These are phyloP conservation scores for Neopipo cinnamomea DNA, from an alignment of 2,113 vertebrate species.

Conservation along the genomic window DNA sequence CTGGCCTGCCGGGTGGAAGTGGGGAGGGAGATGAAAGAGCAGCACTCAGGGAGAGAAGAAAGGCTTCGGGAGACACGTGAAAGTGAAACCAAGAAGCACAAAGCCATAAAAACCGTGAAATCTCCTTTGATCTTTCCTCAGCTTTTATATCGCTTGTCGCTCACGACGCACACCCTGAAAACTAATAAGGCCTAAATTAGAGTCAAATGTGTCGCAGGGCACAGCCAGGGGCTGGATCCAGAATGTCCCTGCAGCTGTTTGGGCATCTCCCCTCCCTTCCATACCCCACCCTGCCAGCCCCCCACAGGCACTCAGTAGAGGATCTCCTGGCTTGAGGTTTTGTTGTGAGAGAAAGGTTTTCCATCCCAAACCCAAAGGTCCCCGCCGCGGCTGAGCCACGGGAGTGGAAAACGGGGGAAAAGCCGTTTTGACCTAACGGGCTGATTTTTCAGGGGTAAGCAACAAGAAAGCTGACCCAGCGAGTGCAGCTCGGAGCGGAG, in stretches of 20 bases:
- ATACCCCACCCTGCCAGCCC: neutral
- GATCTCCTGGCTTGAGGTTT: neutral
- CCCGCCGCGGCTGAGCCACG: neutral
- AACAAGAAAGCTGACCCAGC: neutral
- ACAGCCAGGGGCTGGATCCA: neutral
- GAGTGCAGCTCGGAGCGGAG: rapidly evolving
- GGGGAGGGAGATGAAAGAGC: neutral
- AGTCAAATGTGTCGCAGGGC: rapidly evolving
- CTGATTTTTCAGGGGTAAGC: neutral
- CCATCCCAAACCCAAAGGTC: neutral
- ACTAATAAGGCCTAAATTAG: neutral
- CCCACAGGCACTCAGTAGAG: neutral
- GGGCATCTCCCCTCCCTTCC: neutral
- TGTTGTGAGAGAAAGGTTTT: neutral
- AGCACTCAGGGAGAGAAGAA: rapidly evolving
- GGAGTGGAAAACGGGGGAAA: neutral
- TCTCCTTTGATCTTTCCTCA: neutral
- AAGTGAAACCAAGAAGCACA: conserved; percentile 16
- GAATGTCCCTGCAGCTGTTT: rapidly evolving
- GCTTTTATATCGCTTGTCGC: neutral
- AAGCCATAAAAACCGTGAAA: neutral
- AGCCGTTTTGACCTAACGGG: neutral
- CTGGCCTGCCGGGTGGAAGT: rapidly evolving
- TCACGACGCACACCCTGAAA: neutral
- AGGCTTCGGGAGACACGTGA: neutral